Percentiles rank a stretch among this genome's conserved stretches.
These are phyloP conservation scores for Tipula confusa DNA, from an alignment of 2,888 invertebrate species.

Conservation along the genomic window DNA sequence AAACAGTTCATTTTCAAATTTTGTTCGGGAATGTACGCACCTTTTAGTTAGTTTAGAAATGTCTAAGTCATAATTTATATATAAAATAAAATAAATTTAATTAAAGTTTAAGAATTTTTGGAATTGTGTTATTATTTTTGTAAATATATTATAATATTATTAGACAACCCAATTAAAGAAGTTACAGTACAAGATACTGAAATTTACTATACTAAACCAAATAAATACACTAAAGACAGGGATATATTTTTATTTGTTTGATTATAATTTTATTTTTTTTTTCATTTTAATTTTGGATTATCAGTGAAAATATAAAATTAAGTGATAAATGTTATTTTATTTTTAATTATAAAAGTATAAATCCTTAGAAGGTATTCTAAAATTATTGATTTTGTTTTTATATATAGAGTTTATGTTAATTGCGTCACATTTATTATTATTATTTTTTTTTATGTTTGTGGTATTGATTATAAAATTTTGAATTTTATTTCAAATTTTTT, in stretches of 20 bases:
- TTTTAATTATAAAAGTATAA: background rate
- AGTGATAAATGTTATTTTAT: background rate
- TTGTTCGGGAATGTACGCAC: constrained; percentile 38
- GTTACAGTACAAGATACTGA: background rate
- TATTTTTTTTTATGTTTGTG: background rate
- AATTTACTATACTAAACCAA: background rate
- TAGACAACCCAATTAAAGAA: background rate
- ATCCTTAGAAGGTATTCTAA: background rate
- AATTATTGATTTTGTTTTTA: background rate
- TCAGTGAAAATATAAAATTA: constrained; percentile 21
- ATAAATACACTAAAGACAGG: background rate
- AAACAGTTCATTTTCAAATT: constrained; percentile 38
- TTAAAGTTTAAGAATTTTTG: constrained; percentile 21
- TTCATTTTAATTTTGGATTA: constrained; percentile 30
- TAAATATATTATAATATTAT: constrained; percentile 13
- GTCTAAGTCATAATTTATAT: constrained; percentile 36
- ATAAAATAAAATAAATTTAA: constrained; percentile 26
- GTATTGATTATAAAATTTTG: background rate
- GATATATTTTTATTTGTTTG: background rate
- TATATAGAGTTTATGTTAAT: background rate
- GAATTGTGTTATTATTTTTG: constrained; percentile 26
- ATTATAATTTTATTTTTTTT: too few relatives aligned
- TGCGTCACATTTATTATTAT: background rate
- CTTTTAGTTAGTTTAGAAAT: constrained; percentile 38
- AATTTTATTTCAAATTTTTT: background rate